Base-by-base conservation (phyloP, 2,888 invertebrate genomes). In the Ormyrus rosae region DNA sequence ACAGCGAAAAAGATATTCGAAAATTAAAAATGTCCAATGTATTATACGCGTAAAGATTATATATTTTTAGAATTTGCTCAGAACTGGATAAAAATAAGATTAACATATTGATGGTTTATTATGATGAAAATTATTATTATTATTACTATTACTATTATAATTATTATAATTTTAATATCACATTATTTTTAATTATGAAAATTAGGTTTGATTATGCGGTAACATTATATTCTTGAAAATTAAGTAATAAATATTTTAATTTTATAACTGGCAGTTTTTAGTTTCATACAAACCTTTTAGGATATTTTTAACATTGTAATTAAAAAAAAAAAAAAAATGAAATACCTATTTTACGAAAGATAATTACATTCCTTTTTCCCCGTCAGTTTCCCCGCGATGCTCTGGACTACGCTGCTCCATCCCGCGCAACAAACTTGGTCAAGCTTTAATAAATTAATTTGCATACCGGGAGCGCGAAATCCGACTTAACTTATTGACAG, bases 191-290 rank as follows among this genome's bases (percentile, higher is more conserved):
- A 80, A 81, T 81, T 83, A 84, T 83, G 72, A 83, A 85, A 82
- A 79, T 83, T 79, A 83, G 70, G 78, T 75, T 82, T 82, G 75
- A 81, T 83, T 85, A 76, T 81, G 83, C 81, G 83, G 81, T 85
- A 85, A 85, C 83, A 84, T 82, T 83, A 81, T 85, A 84, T 86
- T 86, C 86, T 84, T 84, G 84, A 84, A 83, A 83, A 85, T 85
- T 80, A 81, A 84, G 81, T 85, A 86, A 88, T 87, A 88, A 87
- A 88, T 86, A 87, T 86, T 87, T 88, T 85, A 87, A 86, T 86
- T 85, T 84, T 86, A 87, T 45, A 6, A 63, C 45, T 19, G 13
- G 48, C 13, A 10, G 46, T 46, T 70, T 70, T 13, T 5, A 13
- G 34, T 34, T 34, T 34, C 34, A 34, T 34, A 34, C 34, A 34